These are phyloP conservation scores for Melipona quadrifasciata DNA, from an alignment of 1,140 invertebrate species.

Conservation along the genomic window DNA sequence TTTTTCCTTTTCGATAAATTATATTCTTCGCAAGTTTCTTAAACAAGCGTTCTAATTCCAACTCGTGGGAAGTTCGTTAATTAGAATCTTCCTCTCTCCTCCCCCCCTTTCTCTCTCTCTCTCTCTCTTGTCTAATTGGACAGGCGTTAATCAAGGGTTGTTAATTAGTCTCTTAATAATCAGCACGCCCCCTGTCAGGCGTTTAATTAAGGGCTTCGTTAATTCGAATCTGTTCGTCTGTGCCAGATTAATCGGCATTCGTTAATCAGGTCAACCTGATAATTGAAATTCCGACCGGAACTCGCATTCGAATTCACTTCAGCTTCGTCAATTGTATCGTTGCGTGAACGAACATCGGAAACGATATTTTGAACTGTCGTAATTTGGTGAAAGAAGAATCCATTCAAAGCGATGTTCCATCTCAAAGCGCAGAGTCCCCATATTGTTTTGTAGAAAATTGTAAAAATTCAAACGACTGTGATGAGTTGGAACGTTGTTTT, in stretches of 20 bases:
- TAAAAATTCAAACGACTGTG: too few species aligned
- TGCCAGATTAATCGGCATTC: background rate
- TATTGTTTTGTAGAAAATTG: too few species aligned
- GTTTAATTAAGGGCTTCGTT: slow-evolving; percentile 26
- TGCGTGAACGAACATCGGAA: too few species aligned
- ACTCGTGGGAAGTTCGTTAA: slow-evolving; percentile 18
- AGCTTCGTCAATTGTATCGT: background rate
- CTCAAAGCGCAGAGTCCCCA: too few species aligned
- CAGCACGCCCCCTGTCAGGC: background rate
- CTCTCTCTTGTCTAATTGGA: background rate
- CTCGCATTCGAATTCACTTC: too few species aligned
- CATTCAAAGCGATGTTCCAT: too few species aligned
- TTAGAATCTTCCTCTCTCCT: background rate
- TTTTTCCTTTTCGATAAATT: background rate
- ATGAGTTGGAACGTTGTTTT: too few species aligned
- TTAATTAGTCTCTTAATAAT: slow-evolving; percentile 35
- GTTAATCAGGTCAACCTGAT: background rate
- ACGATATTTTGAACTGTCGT: too few species aligned
- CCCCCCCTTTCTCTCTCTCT: too few species aligned
- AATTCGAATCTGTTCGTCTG: background rate
- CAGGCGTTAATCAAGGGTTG: slow-evolving; percentile 27
- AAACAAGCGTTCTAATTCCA: background rate
- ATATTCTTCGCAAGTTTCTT: background rate
- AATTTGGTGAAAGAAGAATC: too few species aligned
- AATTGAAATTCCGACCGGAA: background rate